Percentiles rank a stretch among this genome's conserved stretches.
These are phyloP conservation scores for Hesperia comma DNA, from an alignment of 2,888 invertebrate species.

Conservation along the genomic window DNA sequence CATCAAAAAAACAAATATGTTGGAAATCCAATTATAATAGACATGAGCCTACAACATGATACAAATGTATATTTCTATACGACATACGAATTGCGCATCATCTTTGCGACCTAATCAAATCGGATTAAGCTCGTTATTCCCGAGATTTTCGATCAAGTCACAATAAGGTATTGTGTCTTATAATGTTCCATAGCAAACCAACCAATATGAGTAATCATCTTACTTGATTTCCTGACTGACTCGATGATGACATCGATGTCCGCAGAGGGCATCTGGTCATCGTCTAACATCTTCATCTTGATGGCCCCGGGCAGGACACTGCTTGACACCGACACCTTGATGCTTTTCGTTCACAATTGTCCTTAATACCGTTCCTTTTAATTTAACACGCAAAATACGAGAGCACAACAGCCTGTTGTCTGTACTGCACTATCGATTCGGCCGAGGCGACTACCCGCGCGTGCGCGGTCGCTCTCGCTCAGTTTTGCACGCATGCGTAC, in stretches of 20 bases:
- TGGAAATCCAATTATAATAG: too few relatives aligned
- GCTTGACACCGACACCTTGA: constrained; percentile 77
- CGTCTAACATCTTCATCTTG: constrained; percentile 78
- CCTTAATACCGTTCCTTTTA: constrained; percentile 50
- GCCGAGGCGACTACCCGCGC: constrained; percentile 58
- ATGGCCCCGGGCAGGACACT: constrained; percentile 75
- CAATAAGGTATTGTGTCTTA: too few relatives aligned
- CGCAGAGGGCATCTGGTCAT: constrained; percentile 73
- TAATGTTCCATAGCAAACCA: not conserved
- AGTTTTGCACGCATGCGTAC: constrained; percentile 46
- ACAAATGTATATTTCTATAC: constrained; percentile 20
- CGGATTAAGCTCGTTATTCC: not conserved
- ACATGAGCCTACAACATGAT: not conserved
- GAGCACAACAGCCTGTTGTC: constrained; percentile 79
- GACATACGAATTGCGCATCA: constrained; percentile 34
- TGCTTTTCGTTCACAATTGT: constrained; percentile 56
- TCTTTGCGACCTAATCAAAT: constrained; percentile 1
- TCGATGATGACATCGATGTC: constrained; percentile 82
- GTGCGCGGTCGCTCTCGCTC: constrained; percentile 51
- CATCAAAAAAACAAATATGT: too few relatives aligned
- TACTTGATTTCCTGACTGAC: constrained; percentile 65
- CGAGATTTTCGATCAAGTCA: not conserved
- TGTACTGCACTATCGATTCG: constrained; percentile 76
- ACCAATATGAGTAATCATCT: constrained; percentile 15
- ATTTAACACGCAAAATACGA: constrained; percentile 57